Percentiles rank a stretch among this genome's conserved stretches.
Evolutionary conservation across 2,888 invertebrate genomes (phyloP).

Genomic region (Nebria brevicollis): DNA sequence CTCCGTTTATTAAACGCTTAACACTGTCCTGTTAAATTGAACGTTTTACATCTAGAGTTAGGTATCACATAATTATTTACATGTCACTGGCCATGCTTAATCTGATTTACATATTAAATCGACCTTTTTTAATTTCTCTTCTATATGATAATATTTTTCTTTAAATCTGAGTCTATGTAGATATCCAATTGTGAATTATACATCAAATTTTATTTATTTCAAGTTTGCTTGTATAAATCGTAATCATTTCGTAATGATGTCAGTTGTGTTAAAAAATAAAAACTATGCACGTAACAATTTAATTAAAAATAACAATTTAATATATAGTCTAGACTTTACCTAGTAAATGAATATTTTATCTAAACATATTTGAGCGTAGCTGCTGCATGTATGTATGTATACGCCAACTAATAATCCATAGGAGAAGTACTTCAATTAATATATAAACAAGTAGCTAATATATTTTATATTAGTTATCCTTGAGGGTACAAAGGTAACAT

Average conservation of each 20-base stretch:
- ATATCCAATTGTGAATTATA: too few relatives aligned
- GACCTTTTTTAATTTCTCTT: not conserved
- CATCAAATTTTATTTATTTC: too few relatives aligned
- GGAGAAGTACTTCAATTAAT: too few relatives aligned
- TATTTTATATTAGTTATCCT: too few relatives aligned
- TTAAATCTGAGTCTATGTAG: not conserved
- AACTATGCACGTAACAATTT: too few relatives aligned
- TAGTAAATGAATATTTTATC: not conserved
- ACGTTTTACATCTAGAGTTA: not conserved
- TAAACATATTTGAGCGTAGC: not conserved
- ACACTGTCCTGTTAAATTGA: not conserved
- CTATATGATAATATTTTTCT: not conserved
- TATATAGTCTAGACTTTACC: not conserved
- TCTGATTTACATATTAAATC: constrained; percentile 1
- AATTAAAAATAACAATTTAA: too few relatives aligned
- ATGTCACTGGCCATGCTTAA: not conserved
- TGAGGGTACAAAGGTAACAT: too few relatives aligned
- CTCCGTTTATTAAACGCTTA: not conserved
- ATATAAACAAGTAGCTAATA: too few relatives aligned
- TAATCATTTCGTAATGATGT: too few relatives aligned
- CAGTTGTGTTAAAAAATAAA: too few relatives aligned
- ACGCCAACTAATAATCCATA: not conserved
- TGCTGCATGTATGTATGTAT: not conserved
- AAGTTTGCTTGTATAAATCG: too few relatives aligned
- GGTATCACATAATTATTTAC: not conserved